A percentile compares a stretch with the other conserved stretches of the same genome.
Evolutionary conservation across 1,140 invertebrate species (phyloP).

Genomic region (Diprion similis): DNA sequence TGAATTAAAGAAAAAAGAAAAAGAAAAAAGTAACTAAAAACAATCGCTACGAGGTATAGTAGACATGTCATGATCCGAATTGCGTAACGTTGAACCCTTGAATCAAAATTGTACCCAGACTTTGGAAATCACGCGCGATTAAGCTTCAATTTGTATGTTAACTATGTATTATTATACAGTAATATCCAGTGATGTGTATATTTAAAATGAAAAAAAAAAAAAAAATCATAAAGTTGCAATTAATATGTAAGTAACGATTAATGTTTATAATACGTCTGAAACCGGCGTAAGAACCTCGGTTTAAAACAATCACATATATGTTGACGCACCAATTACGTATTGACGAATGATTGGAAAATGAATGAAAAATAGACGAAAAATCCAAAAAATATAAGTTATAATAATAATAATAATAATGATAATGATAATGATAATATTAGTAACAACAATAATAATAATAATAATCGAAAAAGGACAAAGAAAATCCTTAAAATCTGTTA

Average conservation of each 20-base stretch:
- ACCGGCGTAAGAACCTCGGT: background rate
- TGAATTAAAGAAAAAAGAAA: too few relatives aligned
- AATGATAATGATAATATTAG: background rate
- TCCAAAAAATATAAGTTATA: background rate
- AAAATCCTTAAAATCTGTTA: constrained; percentile 30
- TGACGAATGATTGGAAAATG: background rate
- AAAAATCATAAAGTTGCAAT: background rate
- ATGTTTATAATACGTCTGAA: background rate
- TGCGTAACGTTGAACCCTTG: too few relatives aligned
- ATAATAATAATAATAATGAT: background rate
- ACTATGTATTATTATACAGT: too few relatives aligned
- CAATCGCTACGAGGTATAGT: too few relatives aligned
- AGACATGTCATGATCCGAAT: too few relatives aligned
- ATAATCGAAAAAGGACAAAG: constrained; percentile 10
- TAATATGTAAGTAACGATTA: background rate
- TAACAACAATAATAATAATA: background rate
- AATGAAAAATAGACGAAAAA: background rate
- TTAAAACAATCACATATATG: background rate
- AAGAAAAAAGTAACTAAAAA: too few relatives aligned
- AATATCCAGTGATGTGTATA: background rate
- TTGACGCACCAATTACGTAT: background rate
- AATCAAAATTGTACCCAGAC: too few relatives aligned
- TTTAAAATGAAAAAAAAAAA: background rate
- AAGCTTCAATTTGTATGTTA: too few relatives aligned
- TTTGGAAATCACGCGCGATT: too few relatives aligned